A percentile compares a stretch with the other conserved stretches of the same genome.
phyloP scores from a whole-genome alignment of 1,140 invertebrate genomes.

The Bombus cullumanus region DNA sequence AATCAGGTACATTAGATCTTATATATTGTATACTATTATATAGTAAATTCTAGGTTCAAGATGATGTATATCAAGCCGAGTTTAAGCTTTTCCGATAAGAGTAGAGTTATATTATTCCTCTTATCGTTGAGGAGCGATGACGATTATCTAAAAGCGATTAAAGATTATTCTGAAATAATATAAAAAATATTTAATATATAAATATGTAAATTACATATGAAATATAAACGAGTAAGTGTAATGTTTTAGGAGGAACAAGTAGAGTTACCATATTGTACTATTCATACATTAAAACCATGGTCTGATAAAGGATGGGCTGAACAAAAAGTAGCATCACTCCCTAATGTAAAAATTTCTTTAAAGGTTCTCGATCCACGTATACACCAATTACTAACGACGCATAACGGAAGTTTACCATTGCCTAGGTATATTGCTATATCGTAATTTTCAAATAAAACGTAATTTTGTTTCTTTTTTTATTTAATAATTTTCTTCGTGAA shows the following conservation, averaged over 20 bases:
- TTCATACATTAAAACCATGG: constrained; percentile 84
- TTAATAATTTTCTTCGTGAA: constrained; percentile 38
- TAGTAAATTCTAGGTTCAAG: constrained; percentile 2
- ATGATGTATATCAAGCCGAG: constrained; percentile 73
- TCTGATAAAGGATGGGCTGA: constrained; percentile 89
- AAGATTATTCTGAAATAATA: constrained; percentile 48
- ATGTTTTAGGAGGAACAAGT: constrained; percentile 80
- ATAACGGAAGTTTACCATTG: constrained; percentile 88
- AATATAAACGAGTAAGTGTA: constrained; percentile 14
- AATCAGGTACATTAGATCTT: constrained; percentile 72
- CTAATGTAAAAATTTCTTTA: constrained; percentile 88
- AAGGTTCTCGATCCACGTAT: constrained; percentile 86
- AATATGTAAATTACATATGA: neutral
- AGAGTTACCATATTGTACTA: constrained; percentile 86
- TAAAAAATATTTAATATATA: neutral
- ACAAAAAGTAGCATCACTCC: constrained; percentile 87
- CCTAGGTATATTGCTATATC: constrained; percentile 84
- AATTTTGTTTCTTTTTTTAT: neutral
- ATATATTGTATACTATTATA: neutral
- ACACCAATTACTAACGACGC: constrained; percentile 86
- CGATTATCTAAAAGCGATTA: constrained; percentile 74
- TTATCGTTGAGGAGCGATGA: constrained; percentile 70
- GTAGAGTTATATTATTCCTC: constrained; percentile 75
- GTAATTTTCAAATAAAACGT: neutral
- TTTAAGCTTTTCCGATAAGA: constrained; percentile 65